Evolutionary conservation across 2,113 vertebrate genomes (phyloP), one percentile per base, ranked within the genome.

Genomic region (Cygnus buccinator): DNA sequence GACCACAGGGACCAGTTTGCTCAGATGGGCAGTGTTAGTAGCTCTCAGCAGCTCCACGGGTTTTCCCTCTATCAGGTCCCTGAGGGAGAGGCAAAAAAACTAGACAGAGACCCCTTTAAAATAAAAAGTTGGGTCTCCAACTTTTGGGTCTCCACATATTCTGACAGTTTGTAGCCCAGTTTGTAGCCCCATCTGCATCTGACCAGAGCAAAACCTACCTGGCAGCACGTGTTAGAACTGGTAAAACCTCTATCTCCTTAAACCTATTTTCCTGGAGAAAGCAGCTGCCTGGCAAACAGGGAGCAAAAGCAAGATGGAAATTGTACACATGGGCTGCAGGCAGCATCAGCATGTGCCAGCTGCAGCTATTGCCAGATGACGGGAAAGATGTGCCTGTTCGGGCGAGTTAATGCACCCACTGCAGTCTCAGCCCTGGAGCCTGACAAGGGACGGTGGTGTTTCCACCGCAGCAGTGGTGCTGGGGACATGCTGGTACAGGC

Each of bases 1-100:
- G 6, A 43, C 48, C 39, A 62, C 3, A 15, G 48, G 52, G 92
- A 90, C 85, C 62, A 26, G 39, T 93, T 80, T 89, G 79, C 48
- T 77, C 72, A 85, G 25, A 41, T 5, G 23, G 62, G 19, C 75
- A 87, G 71, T 9, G 12, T 2, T 3, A 57, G 59, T 13, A 78
- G 66, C 62, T 89, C 62, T 84, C 78, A 87, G 23, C 81, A 89
- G 61, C 54, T 62, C 84, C 70, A 82, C 39, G 0, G 2, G 13
- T 43, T 72, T 89, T 87, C 44, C 50, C 70, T 68, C 25, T 37
- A 82, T 73, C 70, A 84, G 44, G 37, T 93, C 66, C 17, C 74
- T 28, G n/a, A 77, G 20, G 19, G 46, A 62, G 11, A 25, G 14
- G 33, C 33, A 87, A 13, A 83, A 83, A 90, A 63, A 63, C 35